Evolutionary conservation across 2,797 vertebrate genomes (phyloP).

Genomic region (Cephalopachus bancanus): DNA sequence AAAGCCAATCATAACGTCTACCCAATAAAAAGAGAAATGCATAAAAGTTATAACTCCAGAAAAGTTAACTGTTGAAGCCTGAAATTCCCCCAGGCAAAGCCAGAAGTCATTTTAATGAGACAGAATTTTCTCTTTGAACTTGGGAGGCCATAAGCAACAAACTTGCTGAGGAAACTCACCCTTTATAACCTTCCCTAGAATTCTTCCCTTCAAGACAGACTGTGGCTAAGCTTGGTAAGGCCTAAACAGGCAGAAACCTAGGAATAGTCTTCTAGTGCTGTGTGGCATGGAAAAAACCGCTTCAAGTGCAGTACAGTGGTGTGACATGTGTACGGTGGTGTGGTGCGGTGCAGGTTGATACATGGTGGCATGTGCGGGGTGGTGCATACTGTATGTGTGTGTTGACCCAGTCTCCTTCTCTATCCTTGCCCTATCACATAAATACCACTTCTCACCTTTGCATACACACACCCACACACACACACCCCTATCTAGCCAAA

Average conservation of each 20-base stretch:
- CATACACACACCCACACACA: background rate
- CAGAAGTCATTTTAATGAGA: constrained; percentile 66
- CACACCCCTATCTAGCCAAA: background rate
- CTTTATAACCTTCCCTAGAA: constrained; percentile 42
- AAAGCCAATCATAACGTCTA: constrained; percentile 80
- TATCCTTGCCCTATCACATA: accelerated
- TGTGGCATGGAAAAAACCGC: background rate
- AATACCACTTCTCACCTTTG: background rate
- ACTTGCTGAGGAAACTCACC: constrained; percentile 55
- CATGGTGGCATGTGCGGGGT: no score
- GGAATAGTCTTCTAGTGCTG: accelerated
- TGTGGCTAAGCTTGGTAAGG: background rate
- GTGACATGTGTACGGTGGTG: accelerated
- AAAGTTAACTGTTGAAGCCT: constrained; percentile 56
- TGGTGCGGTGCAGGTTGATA: background rate
- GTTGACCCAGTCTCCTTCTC: accelerated
- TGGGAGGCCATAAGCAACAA: constrained; percentile 25
- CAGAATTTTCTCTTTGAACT: constrained; percentile 75
- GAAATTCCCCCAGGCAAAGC: constrained; percentile 4
- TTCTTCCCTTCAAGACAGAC: background rate
- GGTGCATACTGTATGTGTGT: background rate
- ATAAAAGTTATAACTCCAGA: constrained; percentile 67
- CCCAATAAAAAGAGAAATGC: constrained; percentile 77
- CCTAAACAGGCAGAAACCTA: background rate
- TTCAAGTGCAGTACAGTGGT: accelerated